Conservation (phyloP, 2,113 vertebrate genomes). For the Noctilio leporinus region DNA sequence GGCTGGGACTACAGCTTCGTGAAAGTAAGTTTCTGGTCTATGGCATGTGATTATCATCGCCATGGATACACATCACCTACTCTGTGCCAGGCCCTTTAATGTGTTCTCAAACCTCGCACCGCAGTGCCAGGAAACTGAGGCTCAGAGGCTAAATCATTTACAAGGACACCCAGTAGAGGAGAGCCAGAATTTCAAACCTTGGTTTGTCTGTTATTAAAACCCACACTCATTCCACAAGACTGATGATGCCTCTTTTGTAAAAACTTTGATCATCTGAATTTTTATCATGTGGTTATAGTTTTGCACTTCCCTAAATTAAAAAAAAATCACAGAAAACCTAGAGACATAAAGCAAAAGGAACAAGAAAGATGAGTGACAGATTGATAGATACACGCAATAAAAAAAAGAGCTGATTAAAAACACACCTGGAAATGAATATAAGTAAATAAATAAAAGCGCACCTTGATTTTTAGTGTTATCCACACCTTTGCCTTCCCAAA, state of each 20-base stretch:
- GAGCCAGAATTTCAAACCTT: neutral
- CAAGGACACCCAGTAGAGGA: slow-evolving; percentile 24
- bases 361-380: slow-evolving; percentile 2
- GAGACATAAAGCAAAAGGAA: slow-evolving; percentile 24
- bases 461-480: neutral
- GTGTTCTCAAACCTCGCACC: neutral
- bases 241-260: neutral
- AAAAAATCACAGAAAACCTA: slow-evolving; percentile 28
- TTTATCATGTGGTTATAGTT: neutral
- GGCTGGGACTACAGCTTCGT: neutral
- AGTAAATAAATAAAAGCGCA: slow-evolving; percentile 17
- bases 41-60: neutral
- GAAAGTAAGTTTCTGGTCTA: neutral
- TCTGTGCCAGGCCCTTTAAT: neutral
- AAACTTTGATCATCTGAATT: neutral
- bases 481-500: neutral
- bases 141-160: neutral
- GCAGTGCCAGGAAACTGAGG: neutral
- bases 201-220: neutral
- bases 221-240: neutral
- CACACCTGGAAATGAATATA: neutral
- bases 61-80: neutral
- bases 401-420: slow-evolving; percentile 7
- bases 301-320: slow-evolving; percentile 3
- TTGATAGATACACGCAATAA: neutral